Evolutionary conservation across 2,888 invertebrate species (phyloP), one percentile per base, ranked within the genome.

Genomic region (Dryobotodes eremita): DNA sequence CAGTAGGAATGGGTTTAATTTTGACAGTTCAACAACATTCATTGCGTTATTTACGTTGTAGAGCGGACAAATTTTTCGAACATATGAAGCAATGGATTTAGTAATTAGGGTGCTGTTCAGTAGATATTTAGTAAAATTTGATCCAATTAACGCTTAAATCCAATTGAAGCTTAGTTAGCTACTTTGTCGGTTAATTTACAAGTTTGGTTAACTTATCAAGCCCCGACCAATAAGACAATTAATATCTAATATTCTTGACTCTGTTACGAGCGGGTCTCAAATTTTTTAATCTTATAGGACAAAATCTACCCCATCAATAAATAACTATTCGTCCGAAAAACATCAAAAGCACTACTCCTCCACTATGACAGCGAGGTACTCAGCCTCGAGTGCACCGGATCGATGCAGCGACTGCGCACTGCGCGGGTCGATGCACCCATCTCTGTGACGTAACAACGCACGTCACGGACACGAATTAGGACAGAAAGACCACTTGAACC

Each of bases 341-440:
- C 71, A 59, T 36, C 13, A 57, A 69, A 57, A 26, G 31, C 31
- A 48, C 48, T 61, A 53, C 31, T 79, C 15, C 31, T 17, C 6
- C 17, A 66, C 65, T 77, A 75, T 48, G 48, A 75, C 73, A 70
- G 46, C 50, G 53, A 64, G 50, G n/a, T 65, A 55, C 50, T 71
- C 80, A 46, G 42, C 70, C 5, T 50, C 53, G 71, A 83, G 79
- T 94, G 94, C 95, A 94, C 80, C 78, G 91, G 95, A 94, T 95
- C 95, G 94, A 94, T 94, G 93, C 92, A 92, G 93, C 94, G 95
- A 84, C 92, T 94, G 96, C 96, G 96, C 94, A 88, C 79, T 93
- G 86, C 82, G 79, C 83, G 91, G 95, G 95, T 95, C 96, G 91
- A 86, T 95, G 96, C 94, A 94, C 95, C 86, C 92, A 87, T 57